Conservation (phyloP, 2,797 vertebrate species). For the Tenualosa thibaudeaui region DNA sequence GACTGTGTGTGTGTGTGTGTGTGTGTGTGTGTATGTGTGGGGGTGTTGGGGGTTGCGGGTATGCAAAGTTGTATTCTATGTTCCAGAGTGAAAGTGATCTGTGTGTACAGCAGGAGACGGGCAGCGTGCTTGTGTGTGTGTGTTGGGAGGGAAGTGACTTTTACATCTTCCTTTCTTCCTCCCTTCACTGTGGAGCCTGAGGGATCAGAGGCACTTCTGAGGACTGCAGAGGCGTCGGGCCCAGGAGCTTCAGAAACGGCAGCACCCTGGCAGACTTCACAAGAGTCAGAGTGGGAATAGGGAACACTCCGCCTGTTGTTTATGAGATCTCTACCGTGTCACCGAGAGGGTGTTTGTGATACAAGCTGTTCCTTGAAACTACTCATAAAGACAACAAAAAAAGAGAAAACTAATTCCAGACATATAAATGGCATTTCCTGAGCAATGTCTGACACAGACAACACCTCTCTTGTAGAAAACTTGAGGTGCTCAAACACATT, state of each 20-base stretch:
- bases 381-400: not conserved
- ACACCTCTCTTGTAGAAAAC: not conserved
- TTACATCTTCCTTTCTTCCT: not conserved
- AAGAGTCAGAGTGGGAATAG: not conserved
- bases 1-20: not conserved
- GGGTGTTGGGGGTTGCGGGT: not conserved
- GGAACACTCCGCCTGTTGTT: not conserved
- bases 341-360: not conserved
- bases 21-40: not conserved
- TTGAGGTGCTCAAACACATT: not conserved
- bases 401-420: not conserved
- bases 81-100: not conserved
- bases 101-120: not conserved
- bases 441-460: not conserved
- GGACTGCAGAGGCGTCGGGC: constrained; percentile 1
- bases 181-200: not conserved
- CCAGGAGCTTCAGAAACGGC: not conserved
- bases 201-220: constrained; percentile 3
- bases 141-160: not conserved
- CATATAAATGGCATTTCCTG: not conserved
- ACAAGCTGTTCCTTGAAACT: constrained; percentile 13
- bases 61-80: not conserved
- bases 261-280: not conserved
- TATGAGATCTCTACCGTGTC: not conserved
- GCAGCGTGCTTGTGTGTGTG: not conserved